Percentiles rank a stretch among this genome's conserved stretches.
phyloP scores from a whole-genome alignment of 2,113 vertebrate genomes.

The Aegotheles bennettii region DNA sequence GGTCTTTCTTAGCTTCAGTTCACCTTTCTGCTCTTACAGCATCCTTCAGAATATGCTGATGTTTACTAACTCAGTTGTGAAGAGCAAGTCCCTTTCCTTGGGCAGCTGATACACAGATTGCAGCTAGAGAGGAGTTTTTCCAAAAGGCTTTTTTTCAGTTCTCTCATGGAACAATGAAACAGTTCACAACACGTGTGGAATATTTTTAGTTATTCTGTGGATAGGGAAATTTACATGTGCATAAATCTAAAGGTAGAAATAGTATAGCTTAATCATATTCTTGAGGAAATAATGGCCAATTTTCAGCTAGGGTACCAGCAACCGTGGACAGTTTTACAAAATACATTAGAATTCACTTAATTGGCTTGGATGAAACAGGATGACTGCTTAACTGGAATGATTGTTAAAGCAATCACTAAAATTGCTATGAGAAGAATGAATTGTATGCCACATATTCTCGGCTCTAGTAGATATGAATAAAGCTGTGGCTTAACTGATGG shows the following conservation, averaged over 20 bases:
- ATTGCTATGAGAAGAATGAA: not conserved
- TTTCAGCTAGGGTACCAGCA: not conserved
- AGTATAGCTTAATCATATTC: not conserved
- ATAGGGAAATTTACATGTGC: not conserved
- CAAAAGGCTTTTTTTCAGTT: not conserved
- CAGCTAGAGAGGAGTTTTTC: not conserved
- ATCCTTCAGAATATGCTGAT: not conserved
- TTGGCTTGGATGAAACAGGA: not conserved
- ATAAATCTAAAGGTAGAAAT: not conserved
- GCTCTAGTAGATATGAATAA: not conserved
- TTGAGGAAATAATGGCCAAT: not conserved
- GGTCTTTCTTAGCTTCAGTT: not conserved
- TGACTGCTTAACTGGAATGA: not conserved
- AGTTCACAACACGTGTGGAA: not conserved
- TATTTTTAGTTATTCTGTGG: not conserved
- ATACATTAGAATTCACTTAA: not conserved
- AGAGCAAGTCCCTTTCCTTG: not conserved
- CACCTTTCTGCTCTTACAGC: not conserved
- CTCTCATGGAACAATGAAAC: not conserved
- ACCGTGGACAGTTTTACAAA: not conserved
- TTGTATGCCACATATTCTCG: rapidly evolving
- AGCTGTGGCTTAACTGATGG: not conserved
- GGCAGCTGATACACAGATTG: not conserved
- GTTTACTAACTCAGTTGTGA: not conserved
- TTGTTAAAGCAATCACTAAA: not conserved